Percentiles rank a stretch among this genome's conserved stretches.
Conservation (phyloP, 2,113 vertebrate genomes). For the Seriola quinqueradiata region DNA sequence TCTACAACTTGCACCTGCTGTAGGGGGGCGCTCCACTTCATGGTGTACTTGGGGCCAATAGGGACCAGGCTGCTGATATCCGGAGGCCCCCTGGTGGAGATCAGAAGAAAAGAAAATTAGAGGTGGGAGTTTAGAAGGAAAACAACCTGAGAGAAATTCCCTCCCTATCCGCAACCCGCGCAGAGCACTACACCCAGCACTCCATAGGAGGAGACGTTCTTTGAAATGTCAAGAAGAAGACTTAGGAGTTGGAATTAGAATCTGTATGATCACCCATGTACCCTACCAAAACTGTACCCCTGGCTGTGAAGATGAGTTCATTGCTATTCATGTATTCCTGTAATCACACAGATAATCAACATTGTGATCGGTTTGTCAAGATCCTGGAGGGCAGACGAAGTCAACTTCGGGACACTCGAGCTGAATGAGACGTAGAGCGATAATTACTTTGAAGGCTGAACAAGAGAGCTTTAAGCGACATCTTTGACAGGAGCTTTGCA, state of each 20-base stretch:
- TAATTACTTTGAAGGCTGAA: conserved; percentile 76
- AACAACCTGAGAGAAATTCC: conserved; percentile 2
- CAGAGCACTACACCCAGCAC: conserved; percentile 10
- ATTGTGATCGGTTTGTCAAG: conserved; percentile 74
- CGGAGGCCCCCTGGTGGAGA: conserved; percentile 84
- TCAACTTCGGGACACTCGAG: conserved; percentile 71
- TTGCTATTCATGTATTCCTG: conserved; percentile 83
- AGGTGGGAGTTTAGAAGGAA: background rate
- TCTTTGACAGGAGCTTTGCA: conserved; percentile 59
- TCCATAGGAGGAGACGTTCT: conserved; percentile 9
- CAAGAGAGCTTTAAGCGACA: conserved; percentile 59
- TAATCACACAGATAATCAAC: conserved; percentile 76
- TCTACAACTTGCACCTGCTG: conserved; percentile 94
- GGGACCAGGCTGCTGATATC: conserved; percentile 96
- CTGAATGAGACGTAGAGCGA: conserved; percentile 61
- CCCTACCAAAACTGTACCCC: conserved; percentile 50
- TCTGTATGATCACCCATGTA: conserved; percentile 59
- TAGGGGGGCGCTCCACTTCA: conserved; percentile 95
- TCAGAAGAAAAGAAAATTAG: background rate
- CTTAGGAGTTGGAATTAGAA: conserved; percentile 53
- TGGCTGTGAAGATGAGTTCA: conserved; percentile 67
- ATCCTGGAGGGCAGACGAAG: conserved; percentile 80
- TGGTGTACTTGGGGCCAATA: conserved; percentile 92
- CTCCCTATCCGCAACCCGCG: background rate
- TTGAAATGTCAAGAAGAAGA: conserved; percentile 49